Percentiles rank a stretch among this genome's conserved stretches.
phyloP scores from a whole-genome alignment of 2,797 vertebrate genomes.

The Aplochiton taeniatus region DNA sequence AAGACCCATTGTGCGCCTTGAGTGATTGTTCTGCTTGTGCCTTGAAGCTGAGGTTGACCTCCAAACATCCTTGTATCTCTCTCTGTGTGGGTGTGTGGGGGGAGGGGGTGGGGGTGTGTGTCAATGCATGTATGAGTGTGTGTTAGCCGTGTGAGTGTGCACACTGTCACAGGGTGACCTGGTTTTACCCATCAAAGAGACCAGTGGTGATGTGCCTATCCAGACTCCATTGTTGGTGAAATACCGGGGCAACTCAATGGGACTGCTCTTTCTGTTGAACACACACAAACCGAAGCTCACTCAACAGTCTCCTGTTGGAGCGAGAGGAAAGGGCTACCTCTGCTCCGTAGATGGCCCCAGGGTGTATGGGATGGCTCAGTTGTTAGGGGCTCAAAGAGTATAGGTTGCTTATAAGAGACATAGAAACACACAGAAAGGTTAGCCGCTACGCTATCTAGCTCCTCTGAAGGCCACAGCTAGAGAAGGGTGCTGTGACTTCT shows the following conservation, averaged over 20 bases:
- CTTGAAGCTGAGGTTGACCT: too few species aligned
- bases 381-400: too few species aligned
- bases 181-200: too few species aligned
- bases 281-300: background rate
- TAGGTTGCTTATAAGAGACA: background rate
- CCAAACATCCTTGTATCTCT: background rate
- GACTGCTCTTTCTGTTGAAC: too few species aligned
- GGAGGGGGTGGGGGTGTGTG: slow-evolving; percentile 2
- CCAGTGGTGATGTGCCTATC: background rate
- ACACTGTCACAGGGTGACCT: too few species aligned
- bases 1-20: too few species aligned
- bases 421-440: background rate
- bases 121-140: background rate
- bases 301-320: background rate
- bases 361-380: too few species aligned
- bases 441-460: background rate
- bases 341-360: background rate
- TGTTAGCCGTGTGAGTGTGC: background rate
- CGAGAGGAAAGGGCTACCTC: background rate
- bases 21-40: too few species aligned
- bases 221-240: too few species aligned
- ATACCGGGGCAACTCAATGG: too few species aligned
- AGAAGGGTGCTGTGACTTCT: background rate
- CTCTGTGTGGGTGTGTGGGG: too few species aligned
- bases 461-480: background rate